Percentiles rank a stretch among this genome's conserved stretches.
phyloP scores from a whole-genome alignment of 1,140 invertebrate genomes.

The Achatina immaculata region DNA sequence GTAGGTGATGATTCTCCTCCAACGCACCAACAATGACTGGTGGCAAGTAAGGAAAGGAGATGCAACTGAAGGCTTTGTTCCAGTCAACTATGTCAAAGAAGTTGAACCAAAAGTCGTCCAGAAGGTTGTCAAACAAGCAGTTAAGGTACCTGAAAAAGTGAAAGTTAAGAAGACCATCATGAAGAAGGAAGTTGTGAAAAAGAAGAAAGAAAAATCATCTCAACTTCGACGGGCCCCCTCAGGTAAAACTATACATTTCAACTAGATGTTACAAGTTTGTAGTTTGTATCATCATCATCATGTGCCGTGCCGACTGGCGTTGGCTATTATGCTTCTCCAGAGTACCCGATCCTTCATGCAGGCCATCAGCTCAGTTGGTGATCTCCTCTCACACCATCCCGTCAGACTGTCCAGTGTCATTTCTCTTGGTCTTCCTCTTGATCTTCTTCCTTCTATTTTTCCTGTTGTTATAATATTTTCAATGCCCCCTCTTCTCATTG shows the following conservation, averaged over 20 bases:
- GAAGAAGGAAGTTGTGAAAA: conserved; percentile 75
- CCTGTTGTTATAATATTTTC: too few species aligned
- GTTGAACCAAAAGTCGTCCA: conserved; percentile 87
- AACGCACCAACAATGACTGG: conserved; percentile 97
- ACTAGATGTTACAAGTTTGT: neutral
- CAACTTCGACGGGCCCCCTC: conserved; percentile 66
- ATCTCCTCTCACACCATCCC: too few species aligned
- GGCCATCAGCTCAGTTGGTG: too few species aligned
- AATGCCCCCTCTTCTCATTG: too few species aligned
- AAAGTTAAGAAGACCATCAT: conserved; percentile 91
- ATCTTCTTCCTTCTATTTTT: too few species aligned
- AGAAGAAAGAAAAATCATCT: conserved; percentile 55
- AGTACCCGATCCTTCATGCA: too few species aligned
- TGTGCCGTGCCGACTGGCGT: too few species aligned
- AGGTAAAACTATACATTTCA: conserved; percentile 51
- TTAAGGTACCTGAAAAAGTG: conserved; percentile 85
- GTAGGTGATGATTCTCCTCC: conserved; percentile 88
- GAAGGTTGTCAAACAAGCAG: conserved; percentile 85
- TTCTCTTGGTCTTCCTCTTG: too few species aligned
- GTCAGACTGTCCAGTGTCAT: too few species aligned
- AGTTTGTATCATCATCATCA: too few species aligned
- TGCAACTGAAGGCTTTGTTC: conserved; percentile 95
- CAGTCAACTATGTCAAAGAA: conserved; percentile 96
- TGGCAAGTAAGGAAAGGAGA: conserved; percentile 95
- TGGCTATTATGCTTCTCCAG: too few species aligned